Evolutionary conservation across 2,797 vertebrate species (phyloP).

Genomic region (Eospalax fontanierii): DNA sequence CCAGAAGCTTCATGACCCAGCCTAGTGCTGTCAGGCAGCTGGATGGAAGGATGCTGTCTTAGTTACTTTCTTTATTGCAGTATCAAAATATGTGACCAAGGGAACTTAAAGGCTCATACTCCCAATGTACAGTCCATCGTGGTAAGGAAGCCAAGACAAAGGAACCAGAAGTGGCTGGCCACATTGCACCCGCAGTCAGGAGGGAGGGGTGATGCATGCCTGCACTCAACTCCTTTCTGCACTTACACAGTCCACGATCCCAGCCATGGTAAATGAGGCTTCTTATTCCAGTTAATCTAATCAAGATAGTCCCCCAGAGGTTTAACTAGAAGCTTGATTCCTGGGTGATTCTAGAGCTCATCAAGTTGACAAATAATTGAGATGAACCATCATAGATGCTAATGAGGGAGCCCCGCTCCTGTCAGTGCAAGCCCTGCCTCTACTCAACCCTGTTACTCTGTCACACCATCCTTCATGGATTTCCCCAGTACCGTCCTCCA

Average conservation of each 20-base stretch:
- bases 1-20: background rate
- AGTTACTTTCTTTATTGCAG: background rate
- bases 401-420: fast-evolving
- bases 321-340: background rate
- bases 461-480: fast-evolving
- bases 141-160: background rate
- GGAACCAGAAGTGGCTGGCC: background rate
- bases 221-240: background rate
- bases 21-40: background rate
- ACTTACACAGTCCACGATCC: background rate
- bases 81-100: background rate
- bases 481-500: no score
- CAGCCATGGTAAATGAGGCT: no score
- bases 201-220: background rate
- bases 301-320: background rate
- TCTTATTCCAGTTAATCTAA: background rate
- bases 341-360: no score
- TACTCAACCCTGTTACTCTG: background rate
- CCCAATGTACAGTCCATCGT: background rate
- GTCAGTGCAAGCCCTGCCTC: background rate
- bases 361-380: background rate
- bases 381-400: background rate
- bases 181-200: background rate
- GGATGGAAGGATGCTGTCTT: background rate
- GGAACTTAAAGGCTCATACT: background rate